Percentiles rank a stretch among this genome's conserved stretches.
These are phyloP conservation scores for Mythimna impura DNA, from an alignment of 2,888 invertebrate species.

Conservation along the genomic window DNA sequence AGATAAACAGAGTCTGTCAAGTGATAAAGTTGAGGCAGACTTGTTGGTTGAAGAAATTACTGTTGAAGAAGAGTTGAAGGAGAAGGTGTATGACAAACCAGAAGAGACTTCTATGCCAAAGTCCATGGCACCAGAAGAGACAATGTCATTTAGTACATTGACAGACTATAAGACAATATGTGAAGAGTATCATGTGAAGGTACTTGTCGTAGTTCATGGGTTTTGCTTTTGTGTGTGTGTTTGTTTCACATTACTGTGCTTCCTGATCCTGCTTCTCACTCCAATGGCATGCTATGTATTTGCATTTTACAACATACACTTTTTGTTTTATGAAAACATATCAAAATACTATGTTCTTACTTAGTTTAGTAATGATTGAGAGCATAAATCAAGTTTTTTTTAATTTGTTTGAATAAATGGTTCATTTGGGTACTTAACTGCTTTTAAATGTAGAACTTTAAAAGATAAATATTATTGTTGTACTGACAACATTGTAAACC, in stretches of 20 bases:
- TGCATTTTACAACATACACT: constrained; percentile 68
- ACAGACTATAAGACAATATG: constrained; percentile 93
- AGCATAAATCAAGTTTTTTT: constrained; percentile 22
- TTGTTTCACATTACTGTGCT: constrained; percentile 54
- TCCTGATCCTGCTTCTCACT: constrained; percentile 70
- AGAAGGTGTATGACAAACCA: constrained; percentile 70
- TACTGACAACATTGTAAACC: constrained; percentile 8
- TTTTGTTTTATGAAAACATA: constrained; percentile 67
- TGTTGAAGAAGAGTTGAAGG: constrained; percentile 77
- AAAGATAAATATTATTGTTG: not conserved
- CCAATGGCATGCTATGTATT: constrained; percentile 74
- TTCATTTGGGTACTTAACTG: constrained; percentile 39
- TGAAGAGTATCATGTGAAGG: constrained; percentile 93
- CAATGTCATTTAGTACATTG: constrained; percentile 89
- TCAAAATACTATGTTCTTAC: constrained; percentile 61
- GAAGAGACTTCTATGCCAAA: constrained; percentile 79
- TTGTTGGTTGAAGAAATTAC: constrained; percentile 84
- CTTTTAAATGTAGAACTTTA: constrained; percentile 54
- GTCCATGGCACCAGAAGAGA: constrained; percentile 82
- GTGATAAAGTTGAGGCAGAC: constrained; percentile 81
- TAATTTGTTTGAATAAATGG: constrained; percentile 53
- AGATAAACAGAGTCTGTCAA: constrained; percentile 73
- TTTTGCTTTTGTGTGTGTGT: constrained; percentile 68
- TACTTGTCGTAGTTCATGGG: constrained; percentile 78
- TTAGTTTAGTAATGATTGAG: constrained; percentile 19